Evolutionary conservation across 2,113 vertebrate genomes (phyloP), one percentile per base, ranked within the genome.

Genomic region (Caretta caretta): DNA sequence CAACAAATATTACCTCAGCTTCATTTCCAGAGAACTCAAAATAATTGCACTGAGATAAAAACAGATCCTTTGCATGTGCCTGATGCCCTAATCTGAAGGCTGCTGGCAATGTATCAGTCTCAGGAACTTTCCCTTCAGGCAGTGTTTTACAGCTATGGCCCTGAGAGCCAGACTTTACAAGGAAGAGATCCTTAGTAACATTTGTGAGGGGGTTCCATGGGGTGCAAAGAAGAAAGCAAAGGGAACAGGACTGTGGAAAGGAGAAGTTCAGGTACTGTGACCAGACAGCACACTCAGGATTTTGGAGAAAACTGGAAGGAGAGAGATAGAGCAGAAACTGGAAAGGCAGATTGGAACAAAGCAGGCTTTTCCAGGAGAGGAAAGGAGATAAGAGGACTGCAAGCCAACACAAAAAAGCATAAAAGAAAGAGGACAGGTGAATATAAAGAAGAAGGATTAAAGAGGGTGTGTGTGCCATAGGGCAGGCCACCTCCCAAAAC

Each of bases 11-110:
- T 96, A 38, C 25, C 83, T 83, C 78, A 95, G 48, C 8, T 51
- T 92, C 38, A 42, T 42, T 42, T 42, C 38, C 38, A 84, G 10
- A 90, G 84, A 93, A 96, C 90, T 93, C 83, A 92, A 96, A 96
- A 87, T 80, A 89, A 31, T 29, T 22, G 83, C 48, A 16, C 76
- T 84, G 80, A 89, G 54, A 89, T 86, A 56, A 90, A 89, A 94
- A 89, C 56, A 90, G 13, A 69, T 92, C 42, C 14, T 92, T 20
- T 90, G 11, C 16, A 48, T 88, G 56, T 90, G 54, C 46, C 53
- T 87, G 4, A n/a, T 94, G 50, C 20, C 13, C 59, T 95, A 86
- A 96, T 91, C 69, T 51, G 90, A 94, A 89, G 22, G n/a, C 54
- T 95, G 86, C 54, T 89, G 42, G 16, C 35, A 85, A 54, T 76